phyloP scores from a whole-genome alignment of 1,140 invertebrate genomes.

The Drosophila chauvacae region DNA sequence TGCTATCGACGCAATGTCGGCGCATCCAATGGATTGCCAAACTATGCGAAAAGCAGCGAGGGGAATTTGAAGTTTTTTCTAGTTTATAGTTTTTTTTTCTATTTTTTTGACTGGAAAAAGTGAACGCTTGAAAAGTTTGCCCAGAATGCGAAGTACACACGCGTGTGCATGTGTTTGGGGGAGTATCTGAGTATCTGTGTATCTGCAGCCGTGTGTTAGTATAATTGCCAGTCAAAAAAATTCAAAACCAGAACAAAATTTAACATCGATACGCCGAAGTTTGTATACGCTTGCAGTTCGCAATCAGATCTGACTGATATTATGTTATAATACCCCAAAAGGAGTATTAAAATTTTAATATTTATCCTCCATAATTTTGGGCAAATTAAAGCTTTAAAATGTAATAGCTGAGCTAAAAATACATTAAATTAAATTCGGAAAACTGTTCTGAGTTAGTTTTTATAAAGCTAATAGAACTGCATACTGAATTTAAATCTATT shows the following conservation, averaged over 20 bases:
- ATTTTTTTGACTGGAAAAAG: conserved; percentile 7
- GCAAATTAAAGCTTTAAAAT: no score
- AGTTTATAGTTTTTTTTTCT: not conserved
- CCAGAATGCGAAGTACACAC: conserved; percentile 17
- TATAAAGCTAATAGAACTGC: no score
- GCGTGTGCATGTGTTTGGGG: not conserved
- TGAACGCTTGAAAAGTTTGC: conserved; percentile 63
- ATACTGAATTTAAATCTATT: no score
- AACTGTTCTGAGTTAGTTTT: no score
- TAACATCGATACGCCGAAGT: no score
- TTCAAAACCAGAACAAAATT: not conserved
- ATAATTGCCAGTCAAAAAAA: conserved; percentile 58
- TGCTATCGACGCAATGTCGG: conserved; percentile 54
- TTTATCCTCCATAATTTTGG: no score
- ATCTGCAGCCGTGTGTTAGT: conserved; percentile 18
- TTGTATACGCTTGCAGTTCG: no score
- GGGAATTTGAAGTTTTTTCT: conserved; percentile 2
- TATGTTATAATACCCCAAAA: no score
- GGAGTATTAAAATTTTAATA: no score
- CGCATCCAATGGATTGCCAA: conserved; percentile 66
- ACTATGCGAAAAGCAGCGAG: conserved; percentile 47
- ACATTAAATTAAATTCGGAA: no score
- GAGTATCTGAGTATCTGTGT: conserved; percentile 40
- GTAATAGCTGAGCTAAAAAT: no score
- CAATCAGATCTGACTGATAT: no score